Evolutionary conservation across 92 coral and sea anemone species (phyloP), one percentile per base, ranked within the genome.

Genomic region (Chrysogorgia sp.): DNA sequence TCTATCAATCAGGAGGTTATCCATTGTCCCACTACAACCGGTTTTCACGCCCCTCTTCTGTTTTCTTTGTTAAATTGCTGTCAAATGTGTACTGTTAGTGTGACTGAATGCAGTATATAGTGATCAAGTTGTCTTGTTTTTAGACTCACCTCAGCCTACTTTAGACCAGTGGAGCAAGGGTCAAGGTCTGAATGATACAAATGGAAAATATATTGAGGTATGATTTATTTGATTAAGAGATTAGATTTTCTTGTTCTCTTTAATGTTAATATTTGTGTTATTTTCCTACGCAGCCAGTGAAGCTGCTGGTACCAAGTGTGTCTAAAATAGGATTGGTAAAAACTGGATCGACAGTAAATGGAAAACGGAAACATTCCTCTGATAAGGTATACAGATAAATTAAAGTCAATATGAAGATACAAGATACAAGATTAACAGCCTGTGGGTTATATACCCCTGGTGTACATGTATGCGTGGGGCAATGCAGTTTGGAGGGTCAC

Each of bases 131-230:
- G 8, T 57, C n/a, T 65, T 12, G 31, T 49, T 31, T 49, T 1
- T 41, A 69, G 59, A 48, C 32, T 19, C 41, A n/a, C 53, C 41
- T 55, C 40, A 47, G 40, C 71, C 78, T 1, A 20, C 24, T 47
- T 30, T 74, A 37, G 88, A 84, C 34, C 85, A 84, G 75, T 93
- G 98, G 98, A 91, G 96, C 63, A 84, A 24, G 81, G 98, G 97
- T 45, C 56, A 43, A 24, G 86, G 90, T 24, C 40, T 89, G 37
- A 61, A 70, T n/a, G 92, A 93, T 66, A 90, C 86, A 70, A 91
- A 87, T 64, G 92, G 92, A 34, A 89, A 85, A 23, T 66, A 60
- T 40, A 50, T 93, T n/a, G 92, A 93, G 96, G 97, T 92, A 47
- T 6, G 53, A 15, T 47, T 47, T 47, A 4, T 47, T 47, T 47